Evolutionary conservation across 2,888 invertebrate species (phyloP), one percentile per base, ranked within the genome.

Genomic region (Hirtodrosophila confusa): DNA sequence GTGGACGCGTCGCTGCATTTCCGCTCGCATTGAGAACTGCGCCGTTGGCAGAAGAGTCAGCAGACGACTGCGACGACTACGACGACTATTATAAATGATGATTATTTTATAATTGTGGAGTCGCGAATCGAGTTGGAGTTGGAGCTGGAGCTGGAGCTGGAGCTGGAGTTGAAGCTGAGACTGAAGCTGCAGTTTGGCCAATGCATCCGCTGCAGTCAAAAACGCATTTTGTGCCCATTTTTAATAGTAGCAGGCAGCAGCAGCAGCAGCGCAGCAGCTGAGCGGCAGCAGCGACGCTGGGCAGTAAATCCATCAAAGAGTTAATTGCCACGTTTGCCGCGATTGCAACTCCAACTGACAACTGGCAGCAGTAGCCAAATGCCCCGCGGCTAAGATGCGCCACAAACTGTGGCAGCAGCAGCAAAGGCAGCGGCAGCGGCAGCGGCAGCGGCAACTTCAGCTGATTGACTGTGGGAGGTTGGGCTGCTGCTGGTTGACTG

Each of bases 101-200:
- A 78, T 83, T 80, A 83, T 83, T 86, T 86, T 83, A 86, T 83
- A 83, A 83, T 83, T 83, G 83, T 72, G 73, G 83, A 73, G 71
- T 65, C 53, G 51, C 57, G 56, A 66, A 58, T 55, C 33, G 41
- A 63, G 51, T 33, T 51, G 43, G 50, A 47, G 48, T 24, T 40
- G 31, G 29, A 12, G 48, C n/a, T 43, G 27, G 27, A 27, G 67
- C 23, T 40, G 31, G 29, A 12, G 48, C n/a, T 43, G 27, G 27
- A 27, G 67, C 23, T 3, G 47, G 27, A 11, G 47, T 17, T 43
- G 27, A 6, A 27, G 62, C 23, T 3, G 47, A 27, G 3, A 3
- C 47, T 7, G 35, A 7, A 7, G 56, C 24, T 41, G 62, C 53
- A 48, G 68, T 61, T 78, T 58, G 69, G 76, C 57, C 74, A 56